Percentiles rank a stretch among this genome's conserved stretches.
These are phyloP conservation scores for Castor canadensis DNA, from an alignment of 2,113 vertebrate species.

Conservation along the genomic window DNA sequence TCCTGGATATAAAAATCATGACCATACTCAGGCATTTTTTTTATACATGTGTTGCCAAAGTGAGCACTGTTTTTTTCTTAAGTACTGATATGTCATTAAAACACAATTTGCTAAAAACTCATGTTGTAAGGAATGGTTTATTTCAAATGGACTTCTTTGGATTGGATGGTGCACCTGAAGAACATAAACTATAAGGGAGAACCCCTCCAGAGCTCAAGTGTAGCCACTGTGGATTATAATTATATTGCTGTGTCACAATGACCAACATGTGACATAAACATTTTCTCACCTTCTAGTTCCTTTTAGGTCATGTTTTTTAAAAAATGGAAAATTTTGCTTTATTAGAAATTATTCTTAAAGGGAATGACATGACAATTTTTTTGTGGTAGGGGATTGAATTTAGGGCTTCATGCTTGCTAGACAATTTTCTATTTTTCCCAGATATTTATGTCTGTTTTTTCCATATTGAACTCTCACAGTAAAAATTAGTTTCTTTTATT, in stretches of 20 bases:
- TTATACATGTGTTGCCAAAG: too few relatives aligned
- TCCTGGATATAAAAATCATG: background rate
- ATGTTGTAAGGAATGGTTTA: background rate
- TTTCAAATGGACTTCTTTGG: background rate
- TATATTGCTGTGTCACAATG: background rate
- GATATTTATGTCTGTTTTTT: background rate
- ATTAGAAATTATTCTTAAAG: constrained; percentile 34
- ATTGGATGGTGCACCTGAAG: background rate
- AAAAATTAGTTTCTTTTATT: constrained; percentile 19
- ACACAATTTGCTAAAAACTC: background rate
- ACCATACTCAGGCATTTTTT: background rate
- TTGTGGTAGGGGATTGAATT: too few relatives aligned
- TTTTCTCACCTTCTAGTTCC: background rate
- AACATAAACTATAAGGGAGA: background rate
- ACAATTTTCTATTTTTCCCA: too few relatives aligned
- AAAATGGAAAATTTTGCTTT: background rate
- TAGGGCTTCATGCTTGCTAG: too few relatives aligned
- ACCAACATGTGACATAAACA: background rate
- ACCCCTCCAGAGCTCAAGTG: background rate
- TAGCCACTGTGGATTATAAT: background rate
- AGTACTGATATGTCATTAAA: background rate
- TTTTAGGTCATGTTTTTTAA: background rate
- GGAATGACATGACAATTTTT: background rate
- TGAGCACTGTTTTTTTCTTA: too few relatives aligned
- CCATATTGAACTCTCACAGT: background rate